Evolutionary conservation across 2,888 invertebrate species (phyloP).

Genomic region (Mythimna albipuncta): DNA sequence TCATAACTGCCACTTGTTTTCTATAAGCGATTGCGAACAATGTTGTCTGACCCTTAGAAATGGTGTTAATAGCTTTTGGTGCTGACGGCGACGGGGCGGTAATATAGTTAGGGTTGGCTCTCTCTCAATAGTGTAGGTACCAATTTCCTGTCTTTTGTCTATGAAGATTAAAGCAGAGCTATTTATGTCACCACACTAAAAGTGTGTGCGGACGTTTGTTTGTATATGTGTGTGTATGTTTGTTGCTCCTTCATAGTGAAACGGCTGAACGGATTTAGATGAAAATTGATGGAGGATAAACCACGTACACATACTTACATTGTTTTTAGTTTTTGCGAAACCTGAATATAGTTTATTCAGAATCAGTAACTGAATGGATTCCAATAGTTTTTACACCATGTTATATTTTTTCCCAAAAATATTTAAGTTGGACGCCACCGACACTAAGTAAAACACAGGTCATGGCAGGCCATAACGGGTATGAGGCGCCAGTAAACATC

Average conservation of each 20-base stretch:
- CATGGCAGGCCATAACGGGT: no score
- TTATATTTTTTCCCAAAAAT: no score
- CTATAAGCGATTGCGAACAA: slow-evolving; percentile 7
- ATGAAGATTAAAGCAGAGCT: neutral
- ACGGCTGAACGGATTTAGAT: no score
- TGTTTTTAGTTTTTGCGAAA: no score
- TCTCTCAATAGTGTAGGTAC: neutral
- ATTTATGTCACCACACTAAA: neutral
- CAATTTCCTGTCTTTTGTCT: slow-evolving; percentile 9
- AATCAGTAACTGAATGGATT: no score
- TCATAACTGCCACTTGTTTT: neutral
- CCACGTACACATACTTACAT: no score
- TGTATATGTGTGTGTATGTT: neutral
- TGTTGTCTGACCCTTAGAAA: neutral
- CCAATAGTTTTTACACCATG: no score
- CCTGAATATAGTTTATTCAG: no score
- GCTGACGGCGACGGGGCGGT: slow-evolving; percentile 11
- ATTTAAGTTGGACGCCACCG: no score
- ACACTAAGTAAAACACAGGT: no score
- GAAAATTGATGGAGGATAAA: no score
- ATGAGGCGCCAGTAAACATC: no score
- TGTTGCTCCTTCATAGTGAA: neutral
- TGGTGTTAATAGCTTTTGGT: slow-evolving; percentile 24
- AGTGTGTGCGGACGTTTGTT: neutral
- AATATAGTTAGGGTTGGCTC: slow-evolving; percentile 18